Evolutionary conservation across 2,888 invertebrate genomes (phyloP).

Genomic region (Lymantria monacha): DNA sequence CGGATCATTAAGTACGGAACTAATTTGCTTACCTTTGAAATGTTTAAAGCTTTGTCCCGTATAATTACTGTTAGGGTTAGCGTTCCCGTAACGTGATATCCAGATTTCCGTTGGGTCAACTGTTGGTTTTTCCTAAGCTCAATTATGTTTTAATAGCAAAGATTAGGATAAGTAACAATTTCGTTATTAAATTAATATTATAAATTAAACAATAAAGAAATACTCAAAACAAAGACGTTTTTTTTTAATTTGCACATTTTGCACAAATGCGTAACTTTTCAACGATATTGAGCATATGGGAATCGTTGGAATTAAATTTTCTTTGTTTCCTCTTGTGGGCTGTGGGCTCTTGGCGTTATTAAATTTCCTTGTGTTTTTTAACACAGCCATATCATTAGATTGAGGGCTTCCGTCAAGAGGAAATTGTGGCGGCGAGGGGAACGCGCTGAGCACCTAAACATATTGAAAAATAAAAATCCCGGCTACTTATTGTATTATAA

Average conservation of each 20-base stretch:
- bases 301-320: constrained; percentile 81
- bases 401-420: constrained; percentile 82
- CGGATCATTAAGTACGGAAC: constrained; percentile 81
- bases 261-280: constrained; percentile 63
- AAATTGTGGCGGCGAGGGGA: constrained; percentile 80
- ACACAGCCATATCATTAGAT: constrained; percentile 83
- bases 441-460: constrained; percentile 74
- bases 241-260: constrained; percentile 59
- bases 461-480: constrained; percentile 82
- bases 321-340: constrained; percentile 74
- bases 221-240: neutral
- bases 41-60: constrained; percentile 76
- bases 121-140: constrained; percentile 50
- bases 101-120: constrained; percentile 56
- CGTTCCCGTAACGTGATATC: constrained; percentile 73
- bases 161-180: neutral
- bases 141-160: constrained; percentile 11
- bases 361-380: constrained; percentile 83
- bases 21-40: constrained; percentile 83
- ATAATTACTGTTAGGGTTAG: constrained; percentile 69
- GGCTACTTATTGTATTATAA: constrained; percentile 61
- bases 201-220: neutral
- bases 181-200: neutral
- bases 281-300: constrained; percentile 79
- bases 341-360: constrained; percentile 75